These are phyloP conservation scores for Varanus komodoensis DNA, from an alignment of 2,113 vertebrate species.

Conservation along the genomic window DNA sequence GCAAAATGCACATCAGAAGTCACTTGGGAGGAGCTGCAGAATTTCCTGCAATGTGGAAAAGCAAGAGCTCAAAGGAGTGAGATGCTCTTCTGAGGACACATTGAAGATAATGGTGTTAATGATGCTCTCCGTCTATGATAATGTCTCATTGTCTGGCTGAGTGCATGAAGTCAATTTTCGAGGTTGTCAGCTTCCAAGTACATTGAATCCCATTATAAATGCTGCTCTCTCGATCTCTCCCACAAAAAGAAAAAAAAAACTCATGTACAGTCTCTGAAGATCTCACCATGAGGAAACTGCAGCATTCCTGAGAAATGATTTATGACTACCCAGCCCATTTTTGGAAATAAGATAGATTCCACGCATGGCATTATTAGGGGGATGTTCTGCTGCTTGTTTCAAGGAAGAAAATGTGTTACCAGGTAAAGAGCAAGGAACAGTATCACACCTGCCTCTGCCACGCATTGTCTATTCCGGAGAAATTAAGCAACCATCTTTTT, in stretches of 20 bases:
- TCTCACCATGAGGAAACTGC: background rate
- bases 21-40: background rate
- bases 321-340: background rate
- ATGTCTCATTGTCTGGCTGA: slow-evolving; percentile 18
- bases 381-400: background rate
- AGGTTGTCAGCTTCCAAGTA: slow-evolving; percentile 25
- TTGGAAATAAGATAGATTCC: background rate
- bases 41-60: background rate
- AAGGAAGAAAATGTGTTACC: background rate
- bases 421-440: background rate
- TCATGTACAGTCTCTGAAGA: slow-evolving; percentile 4
- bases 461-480: background rate
- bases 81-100: background rate
- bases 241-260: background rate
- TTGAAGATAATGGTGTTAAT: slow-evolving; percentile 24
- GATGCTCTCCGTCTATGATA: slow-evolving; percentile 14
- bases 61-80: background rate
- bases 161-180: slow-evolving; percentile 19
- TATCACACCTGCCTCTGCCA: too few relatives aligned
- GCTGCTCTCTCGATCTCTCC: background rate
- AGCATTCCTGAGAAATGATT: slow-evolving; percentile 21
- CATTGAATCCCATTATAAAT: slow-evolving; percentile 37
- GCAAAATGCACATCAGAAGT: background rate
- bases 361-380: background rate
- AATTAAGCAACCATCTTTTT: too few relatives aligned